Conservation (phyloP, 2,797 vertebrate genomes). For the Vireo griseus region DNA sequence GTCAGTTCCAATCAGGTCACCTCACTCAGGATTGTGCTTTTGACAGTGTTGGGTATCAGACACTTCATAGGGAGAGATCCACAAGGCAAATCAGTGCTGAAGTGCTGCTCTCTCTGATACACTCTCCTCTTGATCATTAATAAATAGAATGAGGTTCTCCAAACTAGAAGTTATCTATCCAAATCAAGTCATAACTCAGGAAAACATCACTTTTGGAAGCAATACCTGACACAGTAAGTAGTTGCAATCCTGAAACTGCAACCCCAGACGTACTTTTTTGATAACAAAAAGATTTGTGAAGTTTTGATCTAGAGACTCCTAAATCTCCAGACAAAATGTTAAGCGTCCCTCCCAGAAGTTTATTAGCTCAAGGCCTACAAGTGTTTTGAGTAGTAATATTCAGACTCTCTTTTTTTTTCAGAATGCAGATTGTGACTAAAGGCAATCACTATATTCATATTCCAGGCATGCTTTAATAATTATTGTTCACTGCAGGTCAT, state of each 20-base stretch:
- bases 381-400: background rate
- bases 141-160: background rate
- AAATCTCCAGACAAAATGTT: background rate
- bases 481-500: background rate
- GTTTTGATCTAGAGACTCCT: background rate
- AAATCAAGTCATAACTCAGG: background rate
- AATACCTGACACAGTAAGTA: background rate
- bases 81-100: background rate
- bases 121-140: background rate
- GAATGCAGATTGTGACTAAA: background rate
- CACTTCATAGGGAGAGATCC: background rate
- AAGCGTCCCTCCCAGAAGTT: background rate
- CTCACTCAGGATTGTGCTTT: background rate
- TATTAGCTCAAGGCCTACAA: background rate
- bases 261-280: background rate
- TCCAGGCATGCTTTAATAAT: background rate
- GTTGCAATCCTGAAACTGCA: background rate
- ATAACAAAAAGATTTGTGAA: background rate
- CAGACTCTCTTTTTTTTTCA: background rate
- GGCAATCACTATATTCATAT: background rate
- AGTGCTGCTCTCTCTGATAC: background rate
- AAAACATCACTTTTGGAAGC: background rate
- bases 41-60: background rate
- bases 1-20: constrained; percentile 49
- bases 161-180: background rate